These are phyloP conservation scores for Drosophila orosa DNA, from an alignment of 1,140 invertebrate species.

Conservation along the genomic window DNA sequence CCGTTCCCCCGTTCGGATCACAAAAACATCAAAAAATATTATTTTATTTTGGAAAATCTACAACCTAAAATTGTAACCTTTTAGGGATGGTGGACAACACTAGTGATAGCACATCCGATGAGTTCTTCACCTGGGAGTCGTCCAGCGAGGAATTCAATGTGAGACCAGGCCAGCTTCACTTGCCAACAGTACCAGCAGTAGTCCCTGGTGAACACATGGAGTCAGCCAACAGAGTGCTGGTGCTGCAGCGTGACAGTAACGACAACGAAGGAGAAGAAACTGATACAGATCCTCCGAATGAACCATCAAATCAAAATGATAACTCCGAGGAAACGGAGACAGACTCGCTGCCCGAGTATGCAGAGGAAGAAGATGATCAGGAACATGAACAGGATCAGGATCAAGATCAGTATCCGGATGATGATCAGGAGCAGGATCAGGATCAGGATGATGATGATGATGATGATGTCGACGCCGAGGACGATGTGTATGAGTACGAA, in stretches of 20 bases:
- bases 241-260: background rate
- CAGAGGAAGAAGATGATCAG: too few relatives aligned
- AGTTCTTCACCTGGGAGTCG: background rate
- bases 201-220: too few relatives aligned
- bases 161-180: background rate
- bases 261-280: background rate
- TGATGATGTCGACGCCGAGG: background rate
- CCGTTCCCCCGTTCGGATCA: too few relatives aligned
- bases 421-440: background rate
- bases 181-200: background rate
- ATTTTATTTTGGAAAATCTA: too few relatives aligned
- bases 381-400: background rate
- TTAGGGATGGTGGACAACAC: background rate
- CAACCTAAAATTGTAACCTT: too few relatives aligned
- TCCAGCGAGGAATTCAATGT: background rate
- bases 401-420: too few relatives aligned
- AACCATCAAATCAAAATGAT: background rate
- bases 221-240: background rate
- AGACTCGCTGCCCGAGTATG: background rate
- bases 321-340: too few relatives aligned
- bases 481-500: background rate
- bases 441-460: background rate
- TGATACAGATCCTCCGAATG: background rate
- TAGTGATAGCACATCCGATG: background rate
- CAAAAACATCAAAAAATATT: too few relatives aligned